Conservation (phyloP, 2,113 vertebrate genomes). For the Dissostichus mawsoni region DNA sequence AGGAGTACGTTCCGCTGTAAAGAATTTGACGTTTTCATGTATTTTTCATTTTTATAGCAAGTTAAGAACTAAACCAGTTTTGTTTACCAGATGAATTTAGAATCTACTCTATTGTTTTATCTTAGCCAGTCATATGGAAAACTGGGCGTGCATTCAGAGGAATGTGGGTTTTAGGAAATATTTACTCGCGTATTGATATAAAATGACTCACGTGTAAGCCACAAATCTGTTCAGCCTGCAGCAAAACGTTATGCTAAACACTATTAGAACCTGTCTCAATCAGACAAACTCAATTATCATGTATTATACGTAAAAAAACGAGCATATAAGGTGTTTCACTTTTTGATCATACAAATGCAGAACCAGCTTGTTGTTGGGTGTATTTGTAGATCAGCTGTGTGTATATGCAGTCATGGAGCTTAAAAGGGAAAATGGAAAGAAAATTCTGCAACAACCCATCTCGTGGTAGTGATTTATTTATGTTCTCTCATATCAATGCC, state of each 20-base stretch:
- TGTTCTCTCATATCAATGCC: conserved; percentile 32
- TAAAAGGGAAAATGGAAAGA: neutral
- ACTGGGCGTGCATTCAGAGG: too few species aligned
- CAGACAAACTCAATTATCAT: neutral
- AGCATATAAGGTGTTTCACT: too few species aligned
- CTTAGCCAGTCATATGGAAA: too few species aligned
- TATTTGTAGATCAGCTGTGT: neutral
- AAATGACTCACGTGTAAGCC: neutral
- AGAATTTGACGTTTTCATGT: too few species aligned
- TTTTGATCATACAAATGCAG: neutral
- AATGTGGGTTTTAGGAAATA: too few species aligned
- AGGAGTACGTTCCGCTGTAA: too few species aligned
- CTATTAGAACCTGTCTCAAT: neutral
- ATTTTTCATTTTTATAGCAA: too few species aligned
- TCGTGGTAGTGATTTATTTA: conserved; percentile 37
- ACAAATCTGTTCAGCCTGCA: neutral
- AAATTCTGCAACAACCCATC: neutral
- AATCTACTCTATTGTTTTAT: too few species aligned
- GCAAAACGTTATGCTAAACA: neutral
- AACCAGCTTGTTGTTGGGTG: neutral
- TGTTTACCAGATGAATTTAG: too few species aligned
- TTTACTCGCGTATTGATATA: neutral
- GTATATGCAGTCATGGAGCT: neutral
- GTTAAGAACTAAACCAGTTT: too few species aligned
- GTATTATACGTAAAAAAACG: neutral